These are phyloP conservation scores for Trachelus stipa DNA, from an alignment of 2,888 invertebrate genomes.

Conservation along the genomic window DNA sequence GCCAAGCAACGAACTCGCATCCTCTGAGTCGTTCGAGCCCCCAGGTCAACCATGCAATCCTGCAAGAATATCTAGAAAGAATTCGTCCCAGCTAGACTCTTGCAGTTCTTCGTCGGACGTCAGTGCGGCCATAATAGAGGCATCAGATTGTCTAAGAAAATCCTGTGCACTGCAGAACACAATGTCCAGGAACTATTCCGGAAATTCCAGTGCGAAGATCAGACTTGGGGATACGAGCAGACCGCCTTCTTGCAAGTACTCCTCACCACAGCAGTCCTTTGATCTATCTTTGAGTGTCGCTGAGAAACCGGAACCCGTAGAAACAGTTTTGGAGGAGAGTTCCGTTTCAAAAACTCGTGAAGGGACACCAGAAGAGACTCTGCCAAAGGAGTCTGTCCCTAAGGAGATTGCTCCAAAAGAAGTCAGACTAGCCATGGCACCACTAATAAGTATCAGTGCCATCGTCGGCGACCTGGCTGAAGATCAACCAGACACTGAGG, in stretches of 20 bases:
- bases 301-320: slow-evolving; percentile 28
- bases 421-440: slow-evolving; percentile 63
- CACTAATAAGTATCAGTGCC: slow-evolving; percentile 80
- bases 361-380: neutral
- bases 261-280: slow-evolving; percentile 66
- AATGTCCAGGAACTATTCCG: slow-evolving; percentile 69
- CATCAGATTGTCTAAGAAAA: slow-evolving; percentile 73
- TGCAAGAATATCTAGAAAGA: slow-evolving; percentile 70
- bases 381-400: neutral
- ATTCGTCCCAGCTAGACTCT: slow-evolving; percentile 77
- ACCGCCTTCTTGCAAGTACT: slow-evolving; percentile 66
- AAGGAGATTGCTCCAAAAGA: slow-evolving; percentile 8
- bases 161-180: slow-evolving; percentile 74
- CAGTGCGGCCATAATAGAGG: slow-evolving; percentile 71
- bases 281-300: slow-evolving; percentile 61
- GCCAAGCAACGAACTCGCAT: slow-evolving; percentile 47
- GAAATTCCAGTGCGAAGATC: slow-evolving; percentile 60
- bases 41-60: slow-evolving; percentile 36
- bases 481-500: slow-evolving; percentile 28
- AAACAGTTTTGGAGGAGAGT: neutral
- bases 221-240: slow-evolving; percentile 65
- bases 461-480: slow-evolving; percentile 72
- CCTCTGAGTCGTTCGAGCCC: slow-evolving; percentile 46
- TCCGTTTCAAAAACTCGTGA: neutral
- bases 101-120: slow-evolving; percentile 83